These are phyloP conservation scores for Bellardia pandia DNA, from an alignment of 2,888 invertebrate genomes.

Conservation along the genomic window DNA sequence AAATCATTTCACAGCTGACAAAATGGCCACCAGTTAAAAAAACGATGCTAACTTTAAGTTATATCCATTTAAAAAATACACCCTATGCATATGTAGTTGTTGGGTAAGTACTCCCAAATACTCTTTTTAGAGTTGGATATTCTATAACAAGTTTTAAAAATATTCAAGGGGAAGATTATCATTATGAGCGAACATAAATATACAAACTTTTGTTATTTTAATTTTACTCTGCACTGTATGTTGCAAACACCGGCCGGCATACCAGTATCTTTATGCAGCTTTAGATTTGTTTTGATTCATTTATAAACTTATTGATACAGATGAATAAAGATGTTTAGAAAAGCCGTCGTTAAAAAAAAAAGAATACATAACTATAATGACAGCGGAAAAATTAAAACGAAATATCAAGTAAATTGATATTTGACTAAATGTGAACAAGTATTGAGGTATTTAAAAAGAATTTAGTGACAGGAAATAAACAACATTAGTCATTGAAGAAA, in stretches of 20 bases:
- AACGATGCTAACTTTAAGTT: too few species aligned
- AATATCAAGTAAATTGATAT: conserved; percentile 36
- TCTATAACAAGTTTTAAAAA: too few species aligned
- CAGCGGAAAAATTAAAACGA: conserved; percentile 10
- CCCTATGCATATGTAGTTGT: too few species aligned
- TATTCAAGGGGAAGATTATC: too few species aligned
- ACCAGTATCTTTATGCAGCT: conserved; percentile 15
- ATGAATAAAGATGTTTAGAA: conserved; percentile 49
- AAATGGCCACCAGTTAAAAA: too few species aligned
- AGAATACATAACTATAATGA: neutral
- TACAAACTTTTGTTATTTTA: neutral
- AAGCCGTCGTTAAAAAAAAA: conserved; percentile 18
- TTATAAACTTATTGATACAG: conserved; percentile 32
- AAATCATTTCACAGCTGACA: too few species aligned
- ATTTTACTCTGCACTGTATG: conserved; percentile 16
- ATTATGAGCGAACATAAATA: too few species aligned
- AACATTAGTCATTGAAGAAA: neutral
- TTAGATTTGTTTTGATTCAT: conserved; percentile 30
- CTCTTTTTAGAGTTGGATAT: too few species aligned
- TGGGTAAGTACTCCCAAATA: too few species aligned
- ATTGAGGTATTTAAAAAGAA: conserved; percentile 22
- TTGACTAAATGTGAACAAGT: conserved; percentile 14
- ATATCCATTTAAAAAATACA: too few species aligned
- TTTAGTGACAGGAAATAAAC: conserved; percentile 29
- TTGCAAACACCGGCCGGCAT: conserved; percentile 33